phyloP scores from a whole-genome alignment of 2,888 invertebrate species.

The Cheilosia grossa region DNA sequence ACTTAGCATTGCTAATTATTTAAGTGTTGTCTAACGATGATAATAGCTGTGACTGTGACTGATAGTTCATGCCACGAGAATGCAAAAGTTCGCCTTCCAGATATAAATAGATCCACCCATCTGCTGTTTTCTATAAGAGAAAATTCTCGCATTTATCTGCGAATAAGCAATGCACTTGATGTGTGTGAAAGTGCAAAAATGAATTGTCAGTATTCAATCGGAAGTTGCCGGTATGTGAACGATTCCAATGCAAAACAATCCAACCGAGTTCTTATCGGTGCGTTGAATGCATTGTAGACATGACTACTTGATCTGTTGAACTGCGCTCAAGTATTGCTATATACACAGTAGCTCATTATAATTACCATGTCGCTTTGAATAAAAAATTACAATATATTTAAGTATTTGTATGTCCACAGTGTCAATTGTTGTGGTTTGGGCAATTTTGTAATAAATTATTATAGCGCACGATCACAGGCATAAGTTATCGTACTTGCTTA shows the following conservation, averaged over 20 bases:
- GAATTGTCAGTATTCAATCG: not conserved
- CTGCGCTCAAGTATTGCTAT: not conserved
- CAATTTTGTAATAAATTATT: constrained; percentile 4
- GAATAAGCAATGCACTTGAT: not conserved
- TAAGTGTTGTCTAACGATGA: constrained; percentile 44
- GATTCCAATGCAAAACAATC: not conserved
- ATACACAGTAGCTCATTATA: not conserved
- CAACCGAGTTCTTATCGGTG: not conserved
- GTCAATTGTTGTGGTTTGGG: not conserved
- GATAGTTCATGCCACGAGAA: constrained; percentile 34
- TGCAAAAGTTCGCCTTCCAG: constrained; percentile 19
- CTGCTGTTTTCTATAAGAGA: constrained; percentile 25
- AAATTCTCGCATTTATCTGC: not conserved
- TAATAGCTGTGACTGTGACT: constrained; percentile 17
- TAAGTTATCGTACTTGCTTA: not conserved
- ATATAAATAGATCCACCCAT: constrained; percentile 60
- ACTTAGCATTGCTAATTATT: constrained; percentile 49
- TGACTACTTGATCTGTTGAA: constrained; percentile 21
- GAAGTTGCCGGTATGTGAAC: constrained; percentile 8
- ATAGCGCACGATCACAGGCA: not conserved
- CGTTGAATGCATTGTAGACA: not conserved
- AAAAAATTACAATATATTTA: not conserved
- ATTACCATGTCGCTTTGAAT: not conserved
- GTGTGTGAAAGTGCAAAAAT: not conserved
- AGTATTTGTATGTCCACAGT: not conserved